phyloP scores from a whole-genome alignment of 2,888 invertebrate genomes.

The Hydriomena furcata region DNA sequence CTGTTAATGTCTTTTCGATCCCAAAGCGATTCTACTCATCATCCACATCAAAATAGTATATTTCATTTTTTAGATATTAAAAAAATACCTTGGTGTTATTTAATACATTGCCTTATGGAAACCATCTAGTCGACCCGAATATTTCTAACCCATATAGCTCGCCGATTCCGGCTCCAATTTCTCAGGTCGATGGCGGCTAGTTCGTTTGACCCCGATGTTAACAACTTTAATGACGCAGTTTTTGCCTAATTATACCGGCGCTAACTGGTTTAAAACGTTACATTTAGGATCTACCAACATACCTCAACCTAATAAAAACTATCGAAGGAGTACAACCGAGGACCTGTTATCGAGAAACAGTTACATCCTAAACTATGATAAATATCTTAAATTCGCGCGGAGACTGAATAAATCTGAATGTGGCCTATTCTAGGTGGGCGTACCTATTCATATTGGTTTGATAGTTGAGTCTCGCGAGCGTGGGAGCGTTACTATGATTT shows the following conservation, averaged over 20 bases:
- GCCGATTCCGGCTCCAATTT: conserved; percentile 26
- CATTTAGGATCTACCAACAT: conserved; percentile 18
- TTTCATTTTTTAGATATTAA: too few relatives aligned
- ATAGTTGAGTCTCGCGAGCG: conserved; percentile 47
- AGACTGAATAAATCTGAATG: conserved; percentile 41
- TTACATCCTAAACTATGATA: neutral
- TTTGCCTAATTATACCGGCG: conserved; percentile 54
- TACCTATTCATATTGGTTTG: conserved; percentile 38
- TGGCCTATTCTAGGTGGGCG: conserved; percentile 33
- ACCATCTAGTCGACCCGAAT: conserved; percentile 60
- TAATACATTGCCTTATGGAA: conserved; percentile 47
- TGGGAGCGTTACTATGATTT: conserved; percentile 78
- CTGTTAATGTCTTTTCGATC: too few relatives aligned
- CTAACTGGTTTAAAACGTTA: conserved; percentile 40
- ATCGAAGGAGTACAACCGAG: neutral
- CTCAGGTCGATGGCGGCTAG: conserved; percentile 37
- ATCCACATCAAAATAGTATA: too few relatives aligned
- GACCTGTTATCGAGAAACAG: conserved; percentile 12
- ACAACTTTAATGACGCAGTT: conserved; percentile 57
- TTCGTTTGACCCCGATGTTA: conserved; percentile 59
- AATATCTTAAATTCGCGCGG: too few relatives aligned
- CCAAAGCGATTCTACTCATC: too few relatives aligned
- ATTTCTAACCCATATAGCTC: conserved; percentile 39
- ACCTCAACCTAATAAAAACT: conserved; percentile 23
- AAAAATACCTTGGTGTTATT: too few relatives aligned